These are phyloP conservation scores for Mustela lutreola DNA, from an alignment of 2,113 vertebrate species.

Conservation along the genomic window DNA sequence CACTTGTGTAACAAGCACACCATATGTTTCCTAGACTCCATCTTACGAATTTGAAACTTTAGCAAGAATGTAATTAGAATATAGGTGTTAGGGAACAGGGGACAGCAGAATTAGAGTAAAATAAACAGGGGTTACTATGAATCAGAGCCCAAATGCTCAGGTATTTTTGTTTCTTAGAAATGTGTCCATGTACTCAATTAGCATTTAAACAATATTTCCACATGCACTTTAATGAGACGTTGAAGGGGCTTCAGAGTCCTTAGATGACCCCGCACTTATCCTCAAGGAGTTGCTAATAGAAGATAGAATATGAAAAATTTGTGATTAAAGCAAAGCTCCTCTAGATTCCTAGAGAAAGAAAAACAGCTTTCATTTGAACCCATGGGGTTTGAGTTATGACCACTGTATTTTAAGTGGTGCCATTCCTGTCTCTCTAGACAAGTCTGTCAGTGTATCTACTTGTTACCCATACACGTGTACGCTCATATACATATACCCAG, in stretches of 20 bases:
- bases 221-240: neutral
- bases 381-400: neutral
- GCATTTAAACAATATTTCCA: neutral
- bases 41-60: conserved; percentile 40
- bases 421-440: neutral
- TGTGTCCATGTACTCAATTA: neutral
- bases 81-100: neutral
- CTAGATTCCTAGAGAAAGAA: neutral
- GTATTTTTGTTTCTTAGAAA: conserved; percentile 56
- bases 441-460: neutral
- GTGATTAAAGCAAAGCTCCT: neutral
- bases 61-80: conserved; percentile 59
- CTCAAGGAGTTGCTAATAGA: conserved; percentile 27
- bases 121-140: neutral
- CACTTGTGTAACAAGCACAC: neutral
- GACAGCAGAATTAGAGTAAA: conserved; percentile 9
- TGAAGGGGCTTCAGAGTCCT: neutral
- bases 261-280: neutral
- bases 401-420: neutral
- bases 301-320: neutral
- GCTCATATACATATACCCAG: neutral
- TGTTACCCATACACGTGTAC: neutral
- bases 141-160: neutral
- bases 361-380: neutral
- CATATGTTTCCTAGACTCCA: neutral